phyloP scores from a whole-genome alignment of 1,140 invertebrate species.

The Plodia interpunctella region DNA sequence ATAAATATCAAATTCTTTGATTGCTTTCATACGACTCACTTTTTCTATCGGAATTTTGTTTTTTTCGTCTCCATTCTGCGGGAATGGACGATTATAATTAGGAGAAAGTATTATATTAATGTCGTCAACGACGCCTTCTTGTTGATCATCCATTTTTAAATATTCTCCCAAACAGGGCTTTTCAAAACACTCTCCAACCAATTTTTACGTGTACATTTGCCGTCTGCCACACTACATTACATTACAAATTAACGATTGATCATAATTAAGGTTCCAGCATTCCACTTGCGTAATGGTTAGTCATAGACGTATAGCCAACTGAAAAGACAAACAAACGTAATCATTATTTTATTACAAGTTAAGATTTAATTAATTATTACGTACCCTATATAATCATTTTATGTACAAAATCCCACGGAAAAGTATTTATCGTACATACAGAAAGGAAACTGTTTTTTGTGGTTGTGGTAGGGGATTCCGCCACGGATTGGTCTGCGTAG shows the following conservation, averaged over 20 bases:
- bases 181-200: neutral
- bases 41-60: constrained; percentile 1
- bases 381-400: too few relatives aligned
- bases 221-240: neutral
- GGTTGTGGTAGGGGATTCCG: too few relatives aligned
- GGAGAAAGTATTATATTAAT: neutral
- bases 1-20: neutral
- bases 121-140: neutral
- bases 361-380: neutral
- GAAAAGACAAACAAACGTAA: too few relatives aligned
- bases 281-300: neutral
- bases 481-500: too few relatives aligned
- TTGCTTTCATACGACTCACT: constrained; percentile 6
- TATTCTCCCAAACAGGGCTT: neutral
- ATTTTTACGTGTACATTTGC: neutral
- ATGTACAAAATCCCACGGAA: too few relatives aligned
- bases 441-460: too few relatives aligned
- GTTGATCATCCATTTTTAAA: neutral
- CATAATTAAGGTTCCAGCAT: neutral
- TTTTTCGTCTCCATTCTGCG: neutral
- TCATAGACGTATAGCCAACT: neutral
- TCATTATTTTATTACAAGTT: too few relatives aligned
- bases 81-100: neutral
- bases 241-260: neutral
- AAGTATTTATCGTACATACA: too few relatives aligned